Evolutionary conservation across 2,113 vertebrate genomes (phyloP), one percentile per base, ranked within the genome.

Genomic region (Xyrauchen texanus): DNA sequence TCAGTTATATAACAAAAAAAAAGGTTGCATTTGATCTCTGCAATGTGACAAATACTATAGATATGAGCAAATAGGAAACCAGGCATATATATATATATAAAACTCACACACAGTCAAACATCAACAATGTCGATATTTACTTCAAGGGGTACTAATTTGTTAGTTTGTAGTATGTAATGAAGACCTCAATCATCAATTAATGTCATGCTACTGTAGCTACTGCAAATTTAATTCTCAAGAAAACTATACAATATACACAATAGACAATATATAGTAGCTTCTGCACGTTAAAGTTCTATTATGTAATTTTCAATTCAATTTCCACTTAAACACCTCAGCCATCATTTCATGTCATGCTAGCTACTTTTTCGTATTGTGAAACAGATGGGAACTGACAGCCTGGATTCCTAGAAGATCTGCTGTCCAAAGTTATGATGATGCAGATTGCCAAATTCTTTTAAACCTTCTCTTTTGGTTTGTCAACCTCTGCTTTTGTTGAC

Each of bases 1-100:
- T 47, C 61, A 16, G 53, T 68, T 80, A 75, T 65, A 45, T 75
- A 80, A 68, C 46, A 44, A 75, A 2, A 52, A 75, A 75, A 42
- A 67, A 68, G 55, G 21, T 15, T 34, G 55, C 53, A 57, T 66
- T 74, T 75, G 70, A 75, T 47, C 63, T 80, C 42, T 58, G 42
- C 55, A 71, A 34, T 4, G 61, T 55, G 51, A 70, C 53, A 42
- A 34, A 44, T 34, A 34, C 21, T 34, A 3, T 47, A 67, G 67
- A 67, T 13, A 76, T 53, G 49, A 68, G 42, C 52, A 66, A 76
- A 64, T 66, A 45, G 4, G 12, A n/a, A n/a, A n/a, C n/a, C n/a
- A n/a, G n/a, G n/a, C n/a, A 34, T 34, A 34, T 34, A 34, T 34
- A 34, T 34, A 34, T 34, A 34, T 34, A 34, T 34, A 34, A 1